phyloP scores from a whole-genome alignment of 2,113 vertebrate genomes.

The Gambusia holbrooki region DNA sequence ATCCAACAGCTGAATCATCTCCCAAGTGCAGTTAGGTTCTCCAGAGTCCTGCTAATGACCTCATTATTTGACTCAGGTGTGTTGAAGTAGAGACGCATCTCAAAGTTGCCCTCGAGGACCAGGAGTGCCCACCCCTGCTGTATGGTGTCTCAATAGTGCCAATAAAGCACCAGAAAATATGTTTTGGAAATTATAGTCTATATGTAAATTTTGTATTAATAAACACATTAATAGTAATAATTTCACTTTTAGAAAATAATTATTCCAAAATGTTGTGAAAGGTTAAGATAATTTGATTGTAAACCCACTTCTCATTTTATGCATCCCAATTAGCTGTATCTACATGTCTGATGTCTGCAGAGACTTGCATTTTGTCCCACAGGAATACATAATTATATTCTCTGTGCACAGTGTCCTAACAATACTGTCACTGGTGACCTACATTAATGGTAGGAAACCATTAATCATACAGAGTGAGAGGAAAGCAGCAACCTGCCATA shows the following conservation, averaged over 20 bases:
- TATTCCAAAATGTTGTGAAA: not conserved
- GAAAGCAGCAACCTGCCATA: slow-evolving; percentile 64
- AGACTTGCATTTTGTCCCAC: slow-evolving; percentile 43
- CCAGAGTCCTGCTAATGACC: too few species aligned
- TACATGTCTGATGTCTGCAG: slow-evolving; percentile 7
- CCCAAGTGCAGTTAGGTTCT: too few species aligned
- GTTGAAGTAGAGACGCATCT: too few species aligned
- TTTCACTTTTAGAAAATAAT: not conserved
- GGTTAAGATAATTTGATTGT: not conserved
- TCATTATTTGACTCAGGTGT: too few species aligned
- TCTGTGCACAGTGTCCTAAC: slow-evolving; percentile 62
- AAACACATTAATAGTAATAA: not conserved
- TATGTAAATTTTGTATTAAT: not conserved
- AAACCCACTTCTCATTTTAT: not conserved
- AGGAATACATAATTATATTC: slow-evolving; percentile 44
- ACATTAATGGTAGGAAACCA: slow-evolving; percentile 72
- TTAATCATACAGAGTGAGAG: slow-evolving; percentile 75
- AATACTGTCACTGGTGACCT: slow-evolving; percentile 71
- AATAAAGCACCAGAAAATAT: not conserved
- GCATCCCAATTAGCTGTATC: slow-evolving; percentile 18
- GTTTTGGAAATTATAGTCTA: not conserved
- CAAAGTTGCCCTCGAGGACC: too few species aligned
- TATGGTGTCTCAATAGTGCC: too few species aligned
- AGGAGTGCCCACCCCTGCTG: too few species aligned
- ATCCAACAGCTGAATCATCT: too few species aligned